Base-by-base conservation (phyloP, 2,797 vertebrate species). In the Carapus acus region DNA sequence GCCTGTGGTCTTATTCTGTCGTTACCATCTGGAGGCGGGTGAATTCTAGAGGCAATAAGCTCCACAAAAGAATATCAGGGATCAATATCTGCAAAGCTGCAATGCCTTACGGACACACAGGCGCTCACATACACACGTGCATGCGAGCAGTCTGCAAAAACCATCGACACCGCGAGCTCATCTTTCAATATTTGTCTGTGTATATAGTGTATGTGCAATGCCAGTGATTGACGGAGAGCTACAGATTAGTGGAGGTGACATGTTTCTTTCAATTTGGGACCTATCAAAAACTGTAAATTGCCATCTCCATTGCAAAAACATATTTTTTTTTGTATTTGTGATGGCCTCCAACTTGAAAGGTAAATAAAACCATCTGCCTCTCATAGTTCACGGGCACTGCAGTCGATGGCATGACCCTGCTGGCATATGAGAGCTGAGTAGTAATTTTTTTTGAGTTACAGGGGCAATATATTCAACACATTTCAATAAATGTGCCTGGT, bases 21-120 rank as follows among this genome's bases (percentile, higher is more conserved):
- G 23, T 62, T 43, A 41, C 33, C 21, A 8, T 37, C 17, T 15
- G 14, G 34, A 36, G 34, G 34, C 4, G 14, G 6, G 18, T 21
- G 39, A 44, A 4, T 24, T 48, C 17, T 51, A 20, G 37, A 57
- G 48, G 34, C 43, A 27, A 20, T 27, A 16, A 45, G n/a, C 21
- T 49, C 43, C 22, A 54, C 44, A 37, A 34, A 14, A 49, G 22
- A 44, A 45, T 41, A 33, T 37, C 22, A 24, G 31, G 20, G 53
- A 49, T 61, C 29, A 43, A 31, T 51, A 36, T 46, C 8, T 17
- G 14, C 56, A 51, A 8, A 17, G 23, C 23, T 24, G n/a, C 16
- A 16, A 4, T 7, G 23, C 29, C 17, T 18, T 5, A 20, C 43
- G 20, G 20, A 9, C 53, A 41, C 24, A n/a, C n/a, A n/a, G n/a